Evolutionary conservation across 2,797 vertebrate species (phyloP).

Genomic region (Pachyuromys duprasi): DNA sequence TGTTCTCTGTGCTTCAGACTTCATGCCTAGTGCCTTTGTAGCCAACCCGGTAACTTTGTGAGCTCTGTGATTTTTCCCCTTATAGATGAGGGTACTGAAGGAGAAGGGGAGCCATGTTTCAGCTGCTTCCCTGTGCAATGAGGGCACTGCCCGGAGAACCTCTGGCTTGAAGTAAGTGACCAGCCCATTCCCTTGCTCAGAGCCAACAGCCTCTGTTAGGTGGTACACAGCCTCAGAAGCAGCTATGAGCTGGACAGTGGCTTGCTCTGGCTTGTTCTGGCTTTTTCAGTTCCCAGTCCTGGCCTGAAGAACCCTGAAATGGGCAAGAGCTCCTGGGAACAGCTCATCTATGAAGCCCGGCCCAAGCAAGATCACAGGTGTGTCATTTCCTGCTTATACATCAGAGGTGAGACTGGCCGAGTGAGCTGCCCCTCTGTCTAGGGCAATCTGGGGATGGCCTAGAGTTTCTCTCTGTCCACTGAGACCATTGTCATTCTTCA

Average conservation of each 20-base stretch:
- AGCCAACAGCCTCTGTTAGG: neutral
- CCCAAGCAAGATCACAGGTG: neutral
- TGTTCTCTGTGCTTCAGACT: neutral
- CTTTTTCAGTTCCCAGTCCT: neutral
- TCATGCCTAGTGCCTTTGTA: neutral
- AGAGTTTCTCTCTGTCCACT: neutral
- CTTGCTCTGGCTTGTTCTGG: neutral
- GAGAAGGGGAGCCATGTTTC: neutral
- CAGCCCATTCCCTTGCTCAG: neutral
- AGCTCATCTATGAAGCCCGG: neutral
- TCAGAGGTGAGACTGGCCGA: neutral
- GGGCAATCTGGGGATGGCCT: neutral
- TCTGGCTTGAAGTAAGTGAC: neutral
- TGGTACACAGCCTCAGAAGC: neutral
- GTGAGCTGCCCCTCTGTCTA: neutral
- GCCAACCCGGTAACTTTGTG: neutral
- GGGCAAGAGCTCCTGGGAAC: neutral
- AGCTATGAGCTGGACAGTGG: neutral
- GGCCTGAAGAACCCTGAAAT: neutral
- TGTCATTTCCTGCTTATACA: constrained; percentile 18
- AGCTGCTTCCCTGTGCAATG: neutral
- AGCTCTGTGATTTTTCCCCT: neutral
- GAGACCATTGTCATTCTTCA: neutral
- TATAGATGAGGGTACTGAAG: neutral
- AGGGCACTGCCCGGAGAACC: neutral